These are phyloP conservation scores for Perognathus longimembris DNA, from an alignment of 2,113 vertebrate genomes.

Conservation along the genomic window DNA sequence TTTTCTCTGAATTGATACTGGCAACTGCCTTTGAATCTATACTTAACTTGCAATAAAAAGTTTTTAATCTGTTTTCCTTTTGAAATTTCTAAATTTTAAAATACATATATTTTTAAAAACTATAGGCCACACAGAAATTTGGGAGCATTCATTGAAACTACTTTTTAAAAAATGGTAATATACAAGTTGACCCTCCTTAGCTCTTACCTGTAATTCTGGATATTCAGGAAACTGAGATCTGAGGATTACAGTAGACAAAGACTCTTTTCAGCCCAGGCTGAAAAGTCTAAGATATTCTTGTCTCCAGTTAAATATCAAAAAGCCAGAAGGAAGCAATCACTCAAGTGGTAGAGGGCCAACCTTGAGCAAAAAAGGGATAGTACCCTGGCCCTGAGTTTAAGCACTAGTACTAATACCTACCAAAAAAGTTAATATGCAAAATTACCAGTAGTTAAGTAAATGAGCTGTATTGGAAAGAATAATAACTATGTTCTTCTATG, in stretches of 20 bases:
- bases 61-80: neutral
- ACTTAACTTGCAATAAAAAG: neutral
- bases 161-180: neutral
- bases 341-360: too few species aligned
- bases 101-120: neutral
- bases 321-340: too few species aligned
- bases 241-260: too few species aligned
- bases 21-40: neutral
- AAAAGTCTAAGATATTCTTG: too few species aligned
- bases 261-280: too few species aligned
- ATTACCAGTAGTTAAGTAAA: neutral
- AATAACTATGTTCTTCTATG: neutral
- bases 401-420: too few species aligned
- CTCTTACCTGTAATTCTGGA: too few species aligned
- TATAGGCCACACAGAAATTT: neutral
- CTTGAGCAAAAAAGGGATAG: too few species aligned
- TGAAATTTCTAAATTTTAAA: constrained; percentile 18
- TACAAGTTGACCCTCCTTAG: too few species aligned
- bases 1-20: neutral
- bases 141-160: neutral
- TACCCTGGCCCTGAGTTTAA: too few species aligned
- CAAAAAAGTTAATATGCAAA: neutral
- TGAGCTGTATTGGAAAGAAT: neutral
- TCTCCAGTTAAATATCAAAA: too few species aligned
- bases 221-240: too few species aligned